These are phyloP conservation scores for Hippasteria phrygiana DNA, from an alignment of 53 echinoderm and acorn worm genomes.

Conservation along the genomic window DNA sequence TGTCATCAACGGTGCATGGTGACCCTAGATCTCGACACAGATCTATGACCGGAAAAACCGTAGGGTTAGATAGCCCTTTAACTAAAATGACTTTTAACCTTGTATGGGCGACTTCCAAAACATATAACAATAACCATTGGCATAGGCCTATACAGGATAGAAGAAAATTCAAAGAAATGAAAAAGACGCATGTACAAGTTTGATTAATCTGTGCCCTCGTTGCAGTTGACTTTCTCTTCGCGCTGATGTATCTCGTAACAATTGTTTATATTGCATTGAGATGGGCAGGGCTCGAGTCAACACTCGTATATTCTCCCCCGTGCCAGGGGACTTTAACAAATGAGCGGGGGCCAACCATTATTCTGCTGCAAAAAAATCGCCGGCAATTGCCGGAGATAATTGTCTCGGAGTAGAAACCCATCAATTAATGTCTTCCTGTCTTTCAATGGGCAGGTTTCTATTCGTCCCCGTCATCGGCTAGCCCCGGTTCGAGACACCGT, in stretches of 20 bases:
- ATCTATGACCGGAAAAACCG: too few relatives aligned
- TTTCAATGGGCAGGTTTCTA: not conserved
- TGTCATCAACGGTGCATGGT: too few relatives aligned
- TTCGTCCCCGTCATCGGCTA: not conserved
- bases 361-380: constrained; percentile 32
- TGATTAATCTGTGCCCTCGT: not conserved
- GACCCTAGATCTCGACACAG: too few relatives aligned
- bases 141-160: too few relatives aligned
- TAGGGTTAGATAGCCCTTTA: too few relatives aligned
- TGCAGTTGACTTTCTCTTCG: not conserved
- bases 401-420: constrained; percentile 29
- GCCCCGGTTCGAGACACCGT: not conserved
- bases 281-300: constrained; percentile 9
- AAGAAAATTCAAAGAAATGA: too few relatives aligned
- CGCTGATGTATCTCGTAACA: not conserved
- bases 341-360: constrained; percentile 27
- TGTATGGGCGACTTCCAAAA: too few relatives aligned
- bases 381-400: constrained; percentile 25
- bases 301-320: not conserved
- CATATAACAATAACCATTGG: too few relatives aligned
- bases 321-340: constrained; percentile 27
- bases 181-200: not conserved
- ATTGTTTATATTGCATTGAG: constrained; percentile 3
- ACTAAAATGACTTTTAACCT: too few relatives aligned
- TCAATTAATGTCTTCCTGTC: constrained; percentile 58